phyloP scores from a whole-genome alignment of 2,113 vertebrate species.

The Paramormyrops kingsleyae region DNA sequence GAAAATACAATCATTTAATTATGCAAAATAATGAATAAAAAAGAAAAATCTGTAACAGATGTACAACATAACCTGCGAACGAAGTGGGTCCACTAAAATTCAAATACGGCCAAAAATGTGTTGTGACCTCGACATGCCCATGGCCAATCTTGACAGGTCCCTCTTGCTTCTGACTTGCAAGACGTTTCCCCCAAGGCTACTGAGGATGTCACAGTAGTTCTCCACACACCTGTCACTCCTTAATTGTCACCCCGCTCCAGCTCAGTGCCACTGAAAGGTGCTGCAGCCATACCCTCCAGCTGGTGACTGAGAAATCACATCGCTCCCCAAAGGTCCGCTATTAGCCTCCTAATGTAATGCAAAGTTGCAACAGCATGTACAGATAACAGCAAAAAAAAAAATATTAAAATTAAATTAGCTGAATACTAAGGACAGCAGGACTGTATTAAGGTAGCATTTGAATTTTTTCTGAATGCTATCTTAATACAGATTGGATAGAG shows the following conservation, averaged over 20 bases:
- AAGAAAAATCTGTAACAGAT: background rate
- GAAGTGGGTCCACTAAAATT: background rate
- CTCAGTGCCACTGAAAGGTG: background rate
- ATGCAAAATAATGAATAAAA: background rate
- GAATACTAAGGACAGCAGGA: background rate
- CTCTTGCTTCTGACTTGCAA: background rate
- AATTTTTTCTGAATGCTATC: background rate
- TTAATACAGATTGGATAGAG: background rate
- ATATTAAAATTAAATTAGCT: background rate
- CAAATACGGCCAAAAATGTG: background rate
- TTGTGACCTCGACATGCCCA: background rate
- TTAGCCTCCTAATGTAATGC: background rate
- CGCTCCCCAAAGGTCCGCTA: background rate
- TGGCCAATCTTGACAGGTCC: background rate
- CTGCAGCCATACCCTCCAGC: background rate
- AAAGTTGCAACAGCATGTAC: background rate
- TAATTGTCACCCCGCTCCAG: background rate
- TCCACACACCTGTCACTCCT: background rate
- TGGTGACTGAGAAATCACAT: background rate
- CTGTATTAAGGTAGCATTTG: background rate
- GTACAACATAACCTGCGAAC: background rate
- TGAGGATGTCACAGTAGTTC: background rate
- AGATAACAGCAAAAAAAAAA: background rate
- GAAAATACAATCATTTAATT: background rate
- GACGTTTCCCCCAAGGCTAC: background rate